Percentiles rank a stretch among this genome's conserved stretches.
These are phyloP conservation scores for Drosophila ambigua DNA, from an alignment of 1,140 invertebrate species.

Conservation along the genomic window DNA sequence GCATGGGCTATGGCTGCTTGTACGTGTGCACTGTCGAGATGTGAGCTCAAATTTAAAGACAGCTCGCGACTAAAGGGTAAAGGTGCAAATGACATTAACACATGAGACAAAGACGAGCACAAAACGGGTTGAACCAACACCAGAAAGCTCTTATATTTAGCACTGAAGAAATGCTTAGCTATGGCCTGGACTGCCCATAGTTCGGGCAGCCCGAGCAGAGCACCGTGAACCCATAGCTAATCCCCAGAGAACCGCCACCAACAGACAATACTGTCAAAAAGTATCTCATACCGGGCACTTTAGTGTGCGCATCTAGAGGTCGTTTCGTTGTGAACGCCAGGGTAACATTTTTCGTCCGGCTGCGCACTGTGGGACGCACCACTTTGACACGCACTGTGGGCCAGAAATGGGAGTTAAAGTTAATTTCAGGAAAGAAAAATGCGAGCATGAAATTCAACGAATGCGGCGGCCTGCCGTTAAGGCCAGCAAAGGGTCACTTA, in stretches of 20 bases:
- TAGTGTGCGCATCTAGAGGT: conserved; percentile 51
- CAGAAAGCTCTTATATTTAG: no score
- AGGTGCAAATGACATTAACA: conserved; percentile 41
- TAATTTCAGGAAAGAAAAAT: conserved; percentile 25
- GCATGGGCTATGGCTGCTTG: conserved; percentile 7
- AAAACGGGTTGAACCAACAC: neutral
- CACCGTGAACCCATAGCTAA: neutral
- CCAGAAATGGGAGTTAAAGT: neutral
- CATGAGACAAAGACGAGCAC: conserved; percentile 1
- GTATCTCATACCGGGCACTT: conserved; percentile 55
- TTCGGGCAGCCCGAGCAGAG: no score
- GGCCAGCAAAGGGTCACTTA: conserved; percentile 29
- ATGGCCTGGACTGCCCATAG: no score
- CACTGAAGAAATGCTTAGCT: no score
- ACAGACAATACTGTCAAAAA: neutral
- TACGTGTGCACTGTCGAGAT: conserved; percentile 25
- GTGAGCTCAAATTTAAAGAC: conserved; percentile 44
- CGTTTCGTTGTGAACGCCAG: conserved; percentile 22
- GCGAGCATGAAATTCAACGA: conserved; percentile 29
- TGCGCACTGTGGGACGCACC: conserved; percentile 1
- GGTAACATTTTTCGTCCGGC: conserved; percentile 3
- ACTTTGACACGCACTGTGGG: conserved; percentile 20
- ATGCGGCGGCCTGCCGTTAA: conserved; percentile 19
- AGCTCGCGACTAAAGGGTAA: neutral
- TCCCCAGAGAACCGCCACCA: conserved; percentile 30